Evolutionary conservation across 2,888 invertebrate genomes (phyloP).

Genomic region (Lepidocyrtinus sp.): DNA sequence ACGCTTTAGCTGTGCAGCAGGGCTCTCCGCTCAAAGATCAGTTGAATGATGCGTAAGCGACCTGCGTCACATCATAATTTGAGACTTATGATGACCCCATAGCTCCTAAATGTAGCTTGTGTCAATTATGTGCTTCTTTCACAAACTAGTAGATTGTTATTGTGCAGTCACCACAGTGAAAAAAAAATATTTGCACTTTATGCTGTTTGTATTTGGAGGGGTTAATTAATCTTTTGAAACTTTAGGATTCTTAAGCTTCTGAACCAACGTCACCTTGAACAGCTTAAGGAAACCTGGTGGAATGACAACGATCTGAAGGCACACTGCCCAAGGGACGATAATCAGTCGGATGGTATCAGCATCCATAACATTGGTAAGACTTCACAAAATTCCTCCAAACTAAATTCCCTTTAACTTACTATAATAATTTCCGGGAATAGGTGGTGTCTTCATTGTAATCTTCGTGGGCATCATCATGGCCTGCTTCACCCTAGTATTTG

Average conservation of each 20-base stretch:
- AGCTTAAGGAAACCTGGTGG: conserved; percentile 98
- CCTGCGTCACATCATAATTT: conserved; percentile 34
- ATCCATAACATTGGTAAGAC: conserved; percentile 91
- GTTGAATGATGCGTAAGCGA: conserved; percentile 91
- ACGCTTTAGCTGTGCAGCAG: conserved; percentile 95
- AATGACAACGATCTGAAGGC: conserved; percentile 84
- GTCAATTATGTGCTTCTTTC: not conserved
- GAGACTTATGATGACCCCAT: conserved; percentile 44
- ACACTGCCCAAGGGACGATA: conserved; percentile 88
- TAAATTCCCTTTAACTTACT: not conserved
- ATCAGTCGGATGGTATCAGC: conserved; percentile 96
- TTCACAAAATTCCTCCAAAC: not conserved
- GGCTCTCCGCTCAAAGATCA: conserved; percentile 95
- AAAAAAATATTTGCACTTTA: not conserved
- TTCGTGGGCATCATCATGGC: conserved; percentile 95
- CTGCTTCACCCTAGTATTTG: conserved; percentile 90
- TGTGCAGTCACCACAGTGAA: not conserved
- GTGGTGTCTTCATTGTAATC: conserved; percentile 92
- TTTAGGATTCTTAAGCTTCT: conserved; percentile 90
- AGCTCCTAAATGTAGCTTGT: not conserved
- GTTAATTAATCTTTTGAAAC: no score
- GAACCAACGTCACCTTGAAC: conserved; percentile 94
- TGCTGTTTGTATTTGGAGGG: not conserved
- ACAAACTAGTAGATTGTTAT: not conserved
- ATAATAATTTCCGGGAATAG: conserved; percentile 40